Evolutionary conservation across 2,888 invertebrate species (phyloP).

Genomic region (Hymenopus coronatus): DNA sequence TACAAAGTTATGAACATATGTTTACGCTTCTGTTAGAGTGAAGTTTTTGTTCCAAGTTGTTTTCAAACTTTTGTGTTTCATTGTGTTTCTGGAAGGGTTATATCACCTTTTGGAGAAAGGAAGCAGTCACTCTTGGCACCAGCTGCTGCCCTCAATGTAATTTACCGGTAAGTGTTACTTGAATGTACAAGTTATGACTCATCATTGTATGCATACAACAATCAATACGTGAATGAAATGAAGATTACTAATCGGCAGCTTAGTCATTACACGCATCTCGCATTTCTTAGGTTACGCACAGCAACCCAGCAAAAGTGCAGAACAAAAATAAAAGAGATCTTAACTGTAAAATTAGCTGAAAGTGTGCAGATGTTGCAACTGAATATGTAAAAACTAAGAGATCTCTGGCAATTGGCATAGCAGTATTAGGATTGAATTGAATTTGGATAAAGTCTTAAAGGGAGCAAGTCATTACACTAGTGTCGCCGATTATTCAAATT

Average conservation of each 20-base stretch:
- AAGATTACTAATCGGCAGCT: not conserved
- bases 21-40: not conserved
- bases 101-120: not conserved
- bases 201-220: not conserved
- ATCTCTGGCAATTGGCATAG: too few species aligned
- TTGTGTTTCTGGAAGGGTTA: not conserved
- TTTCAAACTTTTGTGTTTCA: not conserved
- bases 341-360: too few species aligned
- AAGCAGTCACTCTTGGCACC: not conserved
- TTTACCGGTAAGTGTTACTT: not conserved
- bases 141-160: not conserved
- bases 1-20: not conserved
- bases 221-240: not conserved
- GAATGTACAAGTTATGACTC: not conserved
- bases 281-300: not conserved
- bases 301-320: not conserved
- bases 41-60: not conserved
- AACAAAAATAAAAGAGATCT: not conserved
- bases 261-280: not conserved
- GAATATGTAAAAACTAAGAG: too few species aligned
- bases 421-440: too few species aligned
- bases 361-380: too few species aligned
- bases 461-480: too few species aligned
- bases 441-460: too few species aligned
- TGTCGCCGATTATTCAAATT: too few species aligned